Conservation (phyloP, 2,797 vertebrate genomes). For the Lycodopsis pacificus region DNA sequence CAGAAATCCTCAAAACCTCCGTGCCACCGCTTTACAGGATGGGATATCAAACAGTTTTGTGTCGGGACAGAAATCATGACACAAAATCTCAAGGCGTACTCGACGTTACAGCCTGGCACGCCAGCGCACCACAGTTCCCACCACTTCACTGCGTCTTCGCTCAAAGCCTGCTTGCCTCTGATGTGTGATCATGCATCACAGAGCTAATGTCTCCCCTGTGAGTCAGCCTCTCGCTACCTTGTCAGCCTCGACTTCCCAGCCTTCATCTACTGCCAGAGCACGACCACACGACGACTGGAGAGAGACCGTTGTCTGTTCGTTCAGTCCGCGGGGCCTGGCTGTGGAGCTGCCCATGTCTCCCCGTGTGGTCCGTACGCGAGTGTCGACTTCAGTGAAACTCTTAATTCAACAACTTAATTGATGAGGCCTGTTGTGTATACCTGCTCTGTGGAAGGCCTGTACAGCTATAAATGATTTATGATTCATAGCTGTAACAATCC, state of each 20-base stretch:
- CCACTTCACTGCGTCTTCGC: constrained; percentile 58
- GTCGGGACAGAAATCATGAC: constrained; percentile 38
- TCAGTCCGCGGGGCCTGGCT: constrained; percentile 28
- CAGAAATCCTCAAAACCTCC: constrained; percentile 33
- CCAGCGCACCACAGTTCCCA: constrained; percentile 56
- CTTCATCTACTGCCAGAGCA: constrained; percentile 71
- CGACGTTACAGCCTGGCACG: constrained; percentile 53
- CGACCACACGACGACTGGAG: constrained; percentile 55
- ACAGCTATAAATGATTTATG: neutral
- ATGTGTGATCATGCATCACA: constrained; percentile 77
- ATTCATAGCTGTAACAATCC: neutral
- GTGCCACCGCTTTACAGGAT: neutral
- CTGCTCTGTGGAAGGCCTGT: constrained; percentile 11
- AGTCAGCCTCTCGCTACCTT: constrained; percentile 76
- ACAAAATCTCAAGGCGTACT: constrained; percentile 44
- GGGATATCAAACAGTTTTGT: constrained; percentile 28
- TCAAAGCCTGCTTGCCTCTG: constrained; percentile 66
- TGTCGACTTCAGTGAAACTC: constrained; percentile 10
- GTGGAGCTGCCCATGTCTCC: constrained; percentile 23
- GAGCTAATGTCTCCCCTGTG: constrained; percentile 79
- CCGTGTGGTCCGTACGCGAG: constrained; percentile 20
- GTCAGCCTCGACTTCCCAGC: constrained; percentile 67
- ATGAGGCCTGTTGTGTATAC: constrained; percentile 13
- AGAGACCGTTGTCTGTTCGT: constrained; percentile 51
- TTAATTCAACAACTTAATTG: constrained; percentile 26